A percentile compares a stretch with the other conserved stretches of the same genome.
These are phyloP conservation scores for Syndactyla subalaris DNA, from an alignment of 2,797 vertebrate species.

Conservation along the genomic window DNA sequence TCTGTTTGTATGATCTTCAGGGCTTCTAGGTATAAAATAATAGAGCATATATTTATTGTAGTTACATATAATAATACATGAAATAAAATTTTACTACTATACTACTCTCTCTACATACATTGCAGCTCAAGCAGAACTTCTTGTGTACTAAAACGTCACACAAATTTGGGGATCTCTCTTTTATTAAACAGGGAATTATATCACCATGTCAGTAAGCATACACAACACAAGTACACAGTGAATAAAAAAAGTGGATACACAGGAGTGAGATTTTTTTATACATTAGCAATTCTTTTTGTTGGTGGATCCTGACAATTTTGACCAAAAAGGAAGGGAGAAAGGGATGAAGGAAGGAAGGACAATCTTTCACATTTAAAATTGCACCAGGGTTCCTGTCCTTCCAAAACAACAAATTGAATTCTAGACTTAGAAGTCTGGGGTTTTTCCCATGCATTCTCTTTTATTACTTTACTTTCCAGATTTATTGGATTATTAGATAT, in stretches of 20 bases:
- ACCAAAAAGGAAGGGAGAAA: neutral
- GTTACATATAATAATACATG: neutral
- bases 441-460: neutral
- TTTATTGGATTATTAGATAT: neutral
- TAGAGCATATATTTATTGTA: neutral
- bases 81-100: neutral
- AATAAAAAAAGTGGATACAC: neutral
- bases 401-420: no score
- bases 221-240: neutral
- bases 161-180: neutral
- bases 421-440: neutral
- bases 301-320: neutral
- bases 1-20: neutral
- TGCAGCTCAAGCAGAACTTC: neutral
- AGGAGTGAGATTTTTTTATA: neutral
- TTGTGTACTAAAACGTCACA: neutral
- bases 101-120: neutral
- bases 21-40: neutral
- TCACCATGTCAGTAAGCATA: neutral
- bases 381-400: no score
- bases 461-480: neutral
- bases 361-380: no score
- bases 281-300: neutral
- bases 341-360: no score
- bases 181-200: neutral